Evolutionary conservation across 1,140 invertebrate species (phyloP).

Genomic region (Megalonaias nervosa): DNA sequence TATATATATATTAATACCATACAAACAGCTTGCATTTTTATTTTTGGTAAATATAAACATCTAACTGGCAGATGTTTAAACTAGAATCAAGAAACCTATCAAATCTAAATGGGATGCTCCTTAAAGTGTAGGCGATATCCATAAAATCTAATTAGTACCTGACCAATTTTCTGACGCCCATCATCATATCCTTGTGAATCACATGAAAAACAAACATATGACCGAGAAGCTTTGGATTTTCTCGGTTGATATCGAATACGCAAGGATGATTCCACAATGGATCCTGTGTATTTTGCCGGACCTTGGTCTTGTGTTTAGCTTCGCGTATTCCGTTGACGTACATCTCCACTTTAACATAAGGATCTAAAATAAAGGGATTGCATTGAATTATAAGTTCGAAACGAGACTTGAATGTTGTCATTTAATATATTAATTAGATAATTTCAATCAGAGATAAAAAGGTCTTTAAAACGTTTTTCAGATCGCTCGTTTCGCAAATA

Average conservation of each 20-base stretch:
- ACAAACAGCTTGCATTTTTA: too few relatives aligned
- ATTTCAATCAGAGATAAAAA: too few relatives aligned
- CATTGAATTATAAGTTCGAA: too few relatives aligned
- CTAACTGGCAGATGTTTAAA: not conserved
- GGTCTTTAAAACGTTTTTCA: too few relatives aligned
- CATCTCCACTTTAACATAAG: constrained; percentile 68
- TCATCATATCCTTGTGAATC: constrained; percentile 69
- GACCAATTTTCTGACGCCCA: constrained; percentile 66
- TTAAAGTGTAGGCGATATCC: not conserved
- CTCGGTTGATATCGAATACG: constrained; percentile 65
- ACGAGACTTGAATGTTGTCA: too few relatives aligned
- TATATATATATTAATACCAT: too few relatives aligned
- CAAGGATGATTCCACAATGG: constrained; percentile 66
- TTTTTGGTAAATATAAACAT: too few relatives aligned
- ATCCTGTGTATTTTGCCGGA: constrained; percentile 63
- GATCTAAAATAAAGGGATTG: constrained; percentile 46
- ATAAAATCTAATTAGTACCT: constrained; percentile 40
- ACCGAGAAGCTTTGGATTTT: constrained; percentile 66
- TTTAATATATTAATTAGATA: too few relatives aligned
- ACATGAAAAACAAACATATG: constrained; percentile 66
- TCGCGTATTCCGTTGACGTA: constrained; percentile 65
- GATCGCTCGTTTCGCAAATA: too few relatives aligned
- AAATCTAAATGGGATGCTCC: not conserved
- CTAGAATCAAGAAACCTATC: too few relatives aligned
- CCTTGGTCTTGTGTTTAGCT: constrained; percentile 65